A percentile compares a stretch with the other conserved stretches of the same genome.
Evolutionary conservation across 2,888 invertebrate species (phyloP).

Genomic region (Carcina quercana): DNA sequence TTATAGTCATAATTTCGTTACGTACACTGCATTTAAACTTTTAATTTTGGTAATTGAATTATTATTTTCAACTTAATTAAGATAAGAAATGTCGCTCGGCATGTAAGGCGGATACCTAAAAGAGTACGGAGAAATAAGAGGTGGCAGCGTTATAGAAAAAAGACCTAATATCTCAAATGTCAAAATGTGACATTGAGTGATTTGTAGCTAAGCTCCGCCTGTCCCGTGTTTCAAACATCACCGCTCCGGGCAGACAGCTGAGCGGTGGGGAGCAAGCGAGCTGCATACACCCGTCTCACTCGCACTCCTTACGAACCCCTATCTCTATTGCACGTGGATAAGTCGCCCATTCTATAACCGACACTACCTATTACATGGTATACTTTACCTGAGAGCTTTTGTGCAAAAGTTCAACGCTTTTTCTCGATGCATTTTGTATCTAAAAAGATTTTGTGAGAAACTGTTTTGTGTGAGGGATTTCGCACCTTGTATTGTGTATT

Average conservation of each 20-base stretch:
- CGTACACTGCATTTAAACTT: neutral
- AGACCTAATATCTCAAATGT: slow-evolving; percentile 76
- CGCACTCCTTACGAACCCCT: slow-evolving; percentile 32
- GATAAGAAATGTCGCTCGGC: slow-evolving; percentile 26
- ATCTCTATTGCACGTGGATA: slow-evolving; percentile 50
- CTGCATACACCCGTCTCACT: slow-evolving; percentile 54
- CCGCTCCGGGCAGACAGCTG: slow-evolving; percentile 71
- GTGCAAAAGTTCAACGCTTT: slow-evolving; percentile 70
- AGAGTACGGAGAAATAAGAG: slow-evolving; percentile 48
- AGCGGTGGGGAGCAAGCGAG: slow-evolving; percentile 59
- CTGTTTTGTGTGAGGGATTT: slow-evolving; percentile 40
- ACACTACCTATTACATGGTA: slow-evolving; percentile 57
- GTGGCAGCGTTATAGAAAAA: slow-evolving; percentile 72
- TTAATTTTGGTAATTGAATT: neutral
- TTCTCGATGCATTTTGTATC: slow-evolving; percentile 57
- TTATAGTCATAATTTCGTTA: neutral
- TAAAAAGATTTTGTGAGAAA: slow-evolving; percentile 53
- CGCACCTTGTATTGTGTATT: slow-evolving; percentile 27
- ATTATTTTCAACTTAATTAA: no score
- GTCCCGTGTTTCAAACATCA: slow-evolving; percentile 76
- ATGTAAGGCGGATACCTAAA: slow-evolving; percentile 25
- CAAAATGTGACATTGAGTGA: slow-evolving; percentile 76
- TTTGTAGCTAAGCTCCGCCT: slow-evolving; percentile 76
- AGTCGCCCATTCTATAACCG: slow-evolving; percentile 64
- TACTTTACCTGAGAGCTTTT: slow-evolving; percentile 73